These are phyloP conservation scores for Polyommatus icarus DNA, from an alignment of 2,888 invertebrate genomes.

Conservation along the genomic window DNA sequence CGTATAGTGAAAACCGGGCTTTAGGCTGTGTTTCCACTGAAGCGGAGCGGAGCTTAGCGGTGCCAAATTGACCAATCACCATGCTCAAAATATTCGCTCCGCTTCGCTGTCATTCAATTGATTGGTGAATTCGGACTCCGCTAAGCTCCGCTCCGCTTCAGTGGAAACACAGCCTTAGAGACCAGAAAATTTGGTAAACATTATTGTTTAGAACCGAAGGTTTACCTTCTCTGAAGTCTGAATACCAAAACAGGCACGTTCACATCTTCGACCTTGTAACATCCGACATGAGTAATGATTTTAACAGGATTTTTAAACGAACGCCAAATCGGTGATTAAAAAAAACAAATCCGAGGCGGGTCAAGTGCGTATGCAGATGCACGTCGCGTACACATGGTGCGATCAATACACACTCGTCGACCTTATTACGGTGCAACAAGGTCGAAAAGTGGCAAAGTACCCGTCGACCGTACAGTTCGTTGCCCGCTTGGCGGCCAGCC, in stretches of 20 bases:
- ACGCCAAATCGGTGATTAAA: neutral
- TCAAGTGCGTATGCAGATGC: slow-evolving; percentile 17
- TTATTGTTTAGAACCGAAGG: neutral
- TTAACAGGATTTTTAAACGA: neutral
- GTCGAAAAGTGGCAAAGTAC: slow-evolving; percentile 46
- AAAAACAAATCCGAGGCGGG: slow-evolving; percentile 9
- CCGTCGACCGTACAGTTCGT: slow-evolving; percentile 67
- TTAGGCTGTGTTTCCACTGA: no score
- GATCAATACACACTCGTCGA: neutral
- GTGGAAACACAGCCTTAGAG: no score
- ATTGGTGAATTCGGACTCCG: no score
- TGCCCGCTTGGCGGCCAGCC: slow-evolving; percentile 65
- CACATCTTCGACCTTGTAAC: neutral
- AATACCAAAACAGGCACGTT: neutral
- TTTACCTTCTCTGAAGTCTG: neutral
- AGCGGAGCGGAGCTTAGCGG: no score
- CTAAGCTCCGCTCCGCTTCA: no score
- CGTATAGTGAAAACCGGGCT: no score
- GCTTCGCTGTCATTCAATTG: no score
- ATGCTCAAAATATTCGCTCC: no score
- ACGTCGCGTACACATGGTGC: neutral
- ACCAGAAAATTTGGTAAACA: neutral
- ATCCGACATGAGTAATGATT: neutral
- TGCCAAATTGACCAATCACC: no score
- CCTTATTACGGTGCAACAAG: slow-evolving; percentile 24